A percentile compares a stretch with the other conserved stretches of the same genome.
phyloP scores from a whole-genome alignment of 2,888 invertebrate genomes.

The Sylvicola cinctus region DNA sequence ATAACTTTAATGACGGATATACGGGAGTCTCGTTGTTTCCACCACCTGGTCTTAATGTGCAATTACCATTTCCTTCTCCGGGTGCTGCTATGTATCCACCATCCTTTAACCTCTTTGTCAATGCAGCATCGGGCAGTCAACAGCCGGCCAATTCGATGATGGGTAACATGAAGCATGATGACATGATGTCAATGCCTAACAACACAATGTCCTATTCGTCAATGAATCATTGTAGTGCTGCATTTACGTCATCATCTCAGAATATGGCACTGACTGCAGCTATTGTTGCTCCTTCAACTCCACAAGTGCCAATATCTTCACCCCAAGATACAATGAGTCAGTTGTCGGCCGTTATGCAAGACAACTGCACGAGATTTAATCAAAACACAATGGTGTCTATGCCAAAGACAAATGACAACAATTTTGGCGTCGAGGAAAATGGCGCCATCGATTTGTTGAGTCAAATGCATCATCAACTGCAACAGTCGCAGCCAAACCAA shows the following conservation, averaged over 20 bases:
- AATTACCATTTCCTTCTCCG: conserved; percentile 44
- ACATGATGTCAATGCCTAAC: background rate
- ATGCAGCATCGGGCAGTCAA: conserved; percentile 8
- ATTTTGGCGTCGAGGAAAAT: too few relatives aligned
- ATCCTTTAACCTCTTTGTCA: conserved; percentile 33
- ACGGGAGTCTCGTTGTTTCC: conserved; percentile 25
- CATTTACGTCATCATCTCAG: conserved; percentile 64
- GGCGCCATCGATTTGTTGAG: too few relatives aligned
- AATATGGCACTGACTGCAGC: conserved; percentile 64
- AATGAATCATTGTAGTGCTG: conserved; percentile 37
- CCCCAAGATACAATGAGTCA: conserved; percentile 6
- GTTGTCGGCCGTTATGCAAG: conserved; percentile 8
- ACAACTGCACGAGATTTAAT: too few relatives aligned
- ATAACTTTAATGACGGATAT: too few relatives aligned
- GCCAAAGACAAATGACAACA: conserved; percentile 1
- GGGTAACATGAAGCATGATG: background rate
- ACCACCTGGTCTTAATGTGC: conserved; percentile 33
- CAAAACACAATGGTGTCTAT: too few relatives aligned
- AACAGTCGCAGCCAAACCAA: too few relatives aligned
- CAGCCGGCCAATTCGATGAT: conserved; percentile 4
- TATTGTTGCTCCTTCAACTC: conserved; percentile 46
- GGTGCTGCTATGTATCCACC: conserved; percentile 42
- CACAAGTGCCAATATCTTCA: conserved; percentile 18
- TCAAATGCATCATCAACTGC: conserved; percentile 14
- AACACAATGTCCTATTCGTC: conserved; percentile 5